Evolutionary conservation across 1,140 invertebrate species (phyloP), one percentile per base, ranked within the genome.

Genomic region (Cotesia typhae): DNA sequence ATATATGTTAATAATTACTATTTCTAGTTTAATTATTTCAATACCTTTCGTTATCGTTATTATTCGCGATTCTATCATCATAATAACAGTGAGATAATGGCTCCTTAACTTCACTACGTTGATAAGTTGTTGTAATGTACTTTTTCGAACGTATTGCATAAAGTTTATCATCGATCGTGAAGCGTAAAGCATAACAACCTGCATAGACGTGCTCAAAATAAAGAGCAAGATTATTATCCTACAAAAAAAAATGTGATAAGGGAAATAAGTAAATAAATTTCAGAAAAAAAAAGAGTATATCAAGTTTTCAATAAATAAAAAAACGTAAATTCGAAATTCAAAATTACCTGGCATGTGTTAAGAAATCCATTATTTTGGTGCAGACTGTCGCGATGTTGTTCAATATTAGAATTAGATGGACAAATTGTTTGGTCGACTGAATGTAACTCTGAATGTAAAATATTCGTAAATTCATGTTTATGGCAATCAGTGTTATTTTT

Each of bases 141-240:
- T 76, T 38, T 47, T 71, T 74, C 17, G 65, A 57, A 14, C 67
- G 12, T 61, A 73, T 60, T 51, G 71, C 41, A 68, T 72, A 74
- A n/a, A 73, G 55, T 53, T 71, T 51, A 17, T 67, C 63, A 41
- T 76, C 66, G 36, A 74, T 63, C 68, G 71, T 72, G 51, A 76
- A 79, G 55, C 73, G 71, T n/a, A 79, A 36, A 12, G 75, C 70
- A 53, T 79, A 79, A 75, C 78, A 79, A 51, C 78, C 78, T 9
- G 75, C 77, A 61, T 74, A 78, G 51, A 79, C 63, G 41, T 78
- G 72, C 57, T 76, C 64, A 35, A 74, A 77, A 51, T 71, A 76
- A 20, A 78, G 53, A 12, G 14, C 68, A 55, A 76, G 63, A 63
- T 51, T 28, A 5, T 72, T 41, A 51, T 69, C 63, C 74, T 64